Percentiles rank a stretch among this genome's conserved stretches.
Conservation (phyloP, 2,113 vertebrate genomes). For the Regulus satrapa region DNA sequence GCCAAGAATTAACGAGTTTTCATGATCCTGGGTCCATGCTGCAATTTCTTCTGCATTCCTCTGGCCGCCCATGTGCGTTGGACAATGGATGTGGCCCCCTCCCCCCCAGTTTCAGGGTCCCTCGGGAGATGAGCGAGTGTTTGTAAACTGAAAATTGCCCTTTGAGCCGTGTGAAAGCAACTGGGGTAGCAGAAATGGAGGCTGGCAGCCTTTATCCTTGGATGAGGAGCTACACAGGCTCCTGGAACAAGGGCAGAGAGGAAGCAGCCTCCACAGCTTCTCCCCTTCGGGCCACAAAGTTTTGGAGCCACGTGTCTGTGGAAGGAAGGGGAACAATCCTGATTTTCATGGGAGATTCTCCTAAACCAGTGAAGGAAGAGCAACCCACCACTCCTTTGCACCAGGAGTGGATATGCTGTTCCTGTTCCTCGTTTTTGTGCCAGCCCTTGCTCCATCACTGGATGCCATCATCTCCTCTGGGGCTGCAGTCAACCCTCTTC, state of each 20-base stretch:
- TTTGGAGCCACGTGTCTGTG: rapidly evolving
- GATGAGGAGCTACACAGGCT: not conserved
- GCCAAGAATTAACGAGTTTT: conserved; percentile 1
- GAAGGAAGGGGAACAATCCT: not conserved
- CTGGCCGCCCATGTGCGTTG: rapidly evolving
- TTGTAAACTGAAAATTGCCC: not conserved
- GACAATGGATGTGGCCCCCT: not conserved
- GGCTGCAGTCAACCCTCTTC: not conserved
- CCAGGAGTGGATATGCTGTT: not conserved
- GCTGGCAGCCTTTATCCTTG: not conserved
- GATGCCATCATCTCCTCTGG: rapidly evolving
- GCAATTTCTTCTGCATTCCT: not conserved
- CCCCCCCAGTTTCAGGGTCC: not conserved
- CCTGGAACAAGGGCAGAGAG: not conserved
- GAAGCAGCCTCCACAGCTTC: not conserved
- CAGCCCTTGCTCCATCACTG: not conserved
- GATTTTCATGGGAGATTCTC: not conserved
- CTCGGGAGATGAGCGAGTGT: rapidly evolving
- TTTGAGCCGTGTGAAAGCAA: rapidly evolving
- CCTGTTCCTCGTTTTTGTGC: not conserved
- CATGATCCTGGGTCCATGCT: not conserved
- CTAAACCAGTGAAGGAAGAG: not conserved
- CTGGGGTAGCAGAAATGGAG: not conserved
- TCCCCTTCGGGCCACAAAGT: not conserved
- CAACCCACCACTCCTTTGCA: not conserved